These are phyloP conservation scores for Lysandra coridon DNA, from an alignment of 2,888 invertebrate genomes.

Conservation along the genomic window DNA sequence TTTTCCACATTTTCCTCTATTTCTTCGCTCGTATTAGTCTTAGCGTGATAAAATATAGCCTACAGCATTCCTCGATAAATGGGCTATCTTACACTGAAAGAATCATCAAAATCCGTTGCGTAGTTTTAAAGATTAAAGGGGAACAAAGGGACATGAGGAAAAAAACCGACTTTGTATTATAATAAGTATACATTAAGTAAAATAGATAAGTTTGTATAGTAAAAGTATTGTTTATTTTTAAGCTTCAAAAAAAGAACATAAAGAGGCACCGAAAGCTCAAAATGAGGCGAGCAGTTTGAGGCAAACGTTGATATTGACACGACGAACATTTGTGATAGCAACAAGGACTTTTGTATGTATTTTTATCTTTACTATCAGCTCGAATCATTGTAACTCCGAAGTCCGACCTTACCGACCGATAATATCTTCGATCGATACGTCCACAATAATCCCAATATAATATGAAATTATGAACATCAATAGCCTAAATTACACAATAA, in stretches of 20 bases:
- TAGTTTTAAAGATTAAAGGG: too few relatives aligned
- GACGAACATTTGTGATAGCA: constrained; percentile 17
- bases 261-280: not conserved
- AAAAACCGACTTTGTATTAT: too few relatives aligned
- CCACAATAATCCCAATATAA: not conserved
- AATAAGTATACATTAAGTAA: too few relatives aligned
- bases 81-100: too few relatives aligned
- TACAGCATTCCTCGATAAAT: too few relatives aligned
- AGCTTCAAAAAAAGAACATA: not conserved
- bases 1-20: too few relatives aligned
- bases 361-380: not conserved
- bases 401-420: not conserved
- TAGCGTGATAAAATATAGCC: too few relatives aligned
- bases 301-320: not conserved
- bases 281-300: not conserved
- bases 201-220: too few relatives aligned
- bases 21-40: too few relatives aligned
- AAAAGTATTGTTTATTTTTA: not conserved
- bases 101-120: too few relatives aligned
- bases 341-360: constrained; percentile 20
- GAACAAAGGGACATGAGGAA: too few relatives aligned
- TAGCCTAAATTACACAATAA: not conserved
- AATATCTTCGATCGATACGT: not conserved
- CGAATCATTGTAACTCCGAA: not conserved
- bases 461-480: not conserved